phyloP scores from a whole-genome alignment of 1,140 invertebrate genomes.

The Ceratina calcarata region DNA sequence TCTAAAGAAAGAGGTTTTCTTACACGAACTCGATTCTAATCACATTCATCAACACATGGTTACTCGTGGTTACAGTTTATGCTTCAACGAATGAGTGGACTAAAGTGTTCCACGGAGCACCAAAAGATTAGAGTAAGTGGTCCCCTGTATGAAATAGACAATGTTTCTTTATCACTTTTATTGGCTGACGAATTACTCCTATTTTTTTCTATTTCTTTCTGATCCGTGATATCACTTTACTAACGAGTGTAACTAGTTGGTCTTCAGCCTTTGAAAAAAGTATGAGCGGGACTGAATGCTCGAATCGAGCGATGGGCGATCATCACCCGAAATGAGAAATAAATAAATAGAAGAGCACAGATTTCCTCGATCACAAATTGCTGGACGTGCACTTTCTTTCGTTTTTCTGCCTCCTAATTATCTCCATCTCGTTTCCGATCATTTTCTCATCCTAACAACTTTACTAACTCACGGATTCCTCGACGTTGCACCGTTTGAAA shows the following conservation, averaged over 20 bases:
- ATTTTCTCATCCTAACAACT: constrained; percentile 39
- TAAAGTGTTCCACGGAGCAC: constrained; percentile 90
- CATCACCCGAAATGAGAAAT: constrained; percentile 17
- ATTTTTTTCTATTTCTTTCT: constrained; percentile 30
- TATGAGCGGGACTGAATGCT: background rate
- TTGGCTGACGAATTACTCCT: constrained; percentile 63
- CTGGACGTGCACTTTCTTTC: constrained; percentile 7
- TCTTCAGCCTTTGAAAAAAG: constrained; percentile 40
- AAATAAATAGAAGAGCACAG: no score
- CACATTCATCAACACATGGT: constrained; percentile 63
- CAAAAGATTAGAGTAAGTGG: constrained; percentile 95
- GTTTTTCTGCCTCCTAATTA: constrained; percentile 35
- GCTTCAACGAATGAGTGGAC: constrained; percentile 91
- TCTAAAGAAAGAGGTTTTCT: constrained; percentile 16
- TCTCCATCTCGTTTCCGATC: background rate
- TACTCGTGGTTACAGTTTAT: constrained; percentile 88
- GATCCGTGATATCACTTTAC: constrained; percentile 39
- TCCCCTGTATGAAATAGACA: constrained; percentile 70
- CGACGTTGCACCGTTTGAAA: no score
- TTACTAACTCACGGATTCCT: constrained; percentile 59
- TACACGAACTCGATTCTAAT: constrained; percentile 25
- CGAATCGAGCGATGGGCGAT: constrained; percentile 7
- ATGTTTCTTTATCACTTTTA: constrained; percentile 59
- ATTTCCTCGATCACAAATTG: constrained; percentile 14
- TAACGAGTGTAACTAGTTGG: constrained; percentile 55